Conservation (phyloP, 2,888 invertebrate species). For the Thera obeliscata region DNA sequence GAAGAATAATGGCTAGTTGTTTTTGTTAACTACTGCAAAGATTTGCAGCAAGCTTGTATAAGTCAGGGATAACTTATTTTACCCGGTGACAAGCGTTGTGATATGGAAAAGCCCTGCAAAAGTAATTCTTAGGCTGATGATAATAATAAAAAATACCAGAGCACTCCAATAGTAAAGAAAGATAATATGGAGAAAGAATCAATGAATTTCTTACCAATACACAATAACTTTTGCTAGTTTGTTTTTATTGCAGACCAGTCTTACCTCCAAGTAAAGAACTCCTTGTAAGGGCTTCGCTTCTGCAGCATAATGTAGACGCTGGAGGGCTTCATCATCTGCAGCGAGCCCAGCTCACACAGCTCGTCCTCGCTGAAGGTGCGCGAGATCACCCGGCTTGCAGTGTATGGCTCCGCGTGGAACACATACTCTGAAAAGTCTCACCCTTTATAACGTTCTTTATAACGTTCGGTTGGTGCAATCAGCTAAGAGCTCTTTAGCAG, state of each 20-base stretch:
- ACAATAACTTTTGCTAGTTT: too few relatives aligned
- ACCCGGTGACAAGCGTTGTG: too few relatives aligned
- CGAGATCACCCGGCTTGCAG: conserved; percentile 73
- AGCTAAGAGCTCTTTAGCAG: neutral
- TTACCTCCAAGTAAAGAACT: conserved; percentile 77
- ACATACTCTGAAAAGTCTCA: conserved; percentile 11
- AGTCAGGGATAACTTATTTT: neutral
- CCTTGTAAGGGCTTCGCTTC: conserved; percentile 68
- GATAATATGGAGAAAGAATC: too few relatives aligned
- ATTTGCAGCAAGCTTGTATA: neutral
- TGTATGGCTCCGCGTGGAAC: conserved; percentile 81
- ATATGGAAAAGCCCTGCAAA: too few relatives aligned
- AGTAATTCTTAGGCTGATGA: too few relatives aligned
- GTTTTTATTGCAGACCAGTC: neutral
- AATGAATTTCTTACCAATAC: too few relatives aligned
- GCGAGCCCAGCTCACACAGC: conserved; percentile 74
- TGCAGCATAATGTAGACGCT: conserved; percentile 71
- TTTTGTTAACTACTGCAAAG: neutral
- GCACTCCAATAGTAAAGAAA: too few relatives aligned
- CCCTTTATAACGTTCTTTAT: neutral
- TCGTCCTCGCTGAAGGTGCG: conserved; percentile 72
- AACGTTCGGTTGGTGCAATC: too few relatives aligned
- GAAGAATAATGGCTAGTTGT: conserved; percentile 13
- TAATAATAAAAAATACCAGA: too few relatives aligned
- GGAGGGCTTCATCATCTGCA: conserved; percentile 70